A percentile compares a stretch with the other conserved stretches of the same genome.
Conservation (phyloP, 1,140 invertebrate genomes). For the Tachypleus tridentatus region DNA sequence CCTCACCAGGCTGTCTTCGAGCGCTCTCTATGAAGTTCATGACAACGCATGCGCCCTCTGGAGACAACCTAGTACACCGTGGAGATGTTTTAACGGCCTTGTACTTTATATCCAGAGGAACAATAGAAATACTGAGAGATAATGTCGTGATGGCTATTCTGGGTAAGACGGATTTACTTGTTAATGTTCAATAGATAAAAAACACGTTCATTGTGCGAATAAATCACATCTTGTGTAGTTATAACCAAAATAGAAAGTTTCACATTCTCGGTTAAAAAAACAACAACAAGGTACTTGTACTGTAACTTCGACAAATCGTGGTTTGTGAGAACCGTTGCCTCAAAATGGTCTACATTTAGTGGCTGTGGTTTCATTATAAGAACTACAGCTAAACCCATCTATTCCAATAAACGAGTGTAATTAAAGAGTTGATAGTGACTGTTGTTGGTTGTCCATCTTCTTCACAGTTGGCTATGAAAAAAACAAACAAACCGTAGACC, state of each 20-base stretch:
- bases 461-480: no score
- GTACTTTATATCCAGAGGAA: constrained; percentile 89
- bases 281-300: no score
- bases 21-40: constrained; percentile 81
- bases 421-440: no score
- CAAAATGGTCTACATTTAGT: no score
- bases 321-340: no score
- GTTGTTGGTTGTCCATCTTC: no score
- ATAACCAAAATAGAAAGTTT: not conserved
- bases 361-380: no score
- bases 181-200: not conserved
- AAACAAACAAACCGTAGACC: no score
- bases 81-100: constrained; percentile 91
- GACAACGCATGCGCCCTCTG: constrained; percentile 95
- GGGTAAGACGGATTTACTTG: constrained; percentile 43
- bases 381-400: no score
- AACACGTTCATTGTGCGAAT: not conserved
- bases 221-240: not conserved
- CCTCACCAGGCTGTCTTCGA: constrained; percentile 92
- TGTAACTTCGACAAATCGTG: no score
- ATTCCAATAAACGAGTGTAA: no score
- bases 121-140: constrained; percentile 93
- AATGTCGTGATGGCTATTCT: constrained; percentile 96
- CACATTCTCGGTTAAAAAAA: no score
- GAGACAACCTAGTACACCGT: constrained; percentile 89